Evolutionary conservation across 2,113 vertebrate genomes (phyloP), one percentile per base, ranked within the genome.

Genomic region (Sorex fumeus): DNA sequence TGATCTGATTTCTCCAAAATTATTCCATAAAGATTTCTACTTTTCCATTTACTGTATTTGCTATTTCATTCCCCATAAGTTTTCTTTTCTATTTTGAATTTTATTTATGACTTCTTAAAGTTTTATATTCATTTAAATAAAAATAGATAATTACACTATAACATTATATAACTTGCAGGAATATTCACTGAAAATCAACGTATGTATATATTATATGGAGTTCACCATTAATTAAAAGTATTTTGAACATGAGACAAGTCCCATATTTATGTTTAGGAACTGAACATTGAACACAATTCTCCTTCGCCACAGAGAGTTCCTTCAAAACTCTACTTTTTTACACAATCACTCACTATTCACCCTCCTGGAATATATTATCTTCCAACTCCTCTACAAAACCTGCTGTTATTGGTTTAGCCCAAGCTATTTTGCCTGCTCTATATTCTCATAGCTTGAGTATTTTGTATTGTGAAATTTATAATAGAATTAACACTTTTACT

Each of bases 361-460:
- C 1, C 57, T 86, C 77, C 32, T 62, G 19, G 67, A 71, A 83
- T 36, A 88, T 87, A 94, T 75, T 23, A 23, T 75, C 53, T 66
- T 21, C 57, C 28, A 60, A 15, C 57, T 60, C 57, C 57, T 60
- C 57, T 60, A 60, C 57, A 60, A 60, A 60, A 60, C 19, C 62
- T 79, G 30, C 43, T 40, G 7, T 69, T 32, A 75, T 34, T 72
- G 9, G 34, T 85, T 30, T 57, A 34, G 32, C 10, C 11, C 32
- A 91, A 76, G 74, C 5, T 34, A 60, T 80, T 84, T 89, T 10
- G 13, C 12, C 10, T 82, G 0, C 19, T 84, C 36, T 84, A 89
- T 84, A 81, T 60, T 60, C 3, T 21, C 57, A 60, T 6, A 66
- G 21, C 19, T 6, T 30, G 3, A 30, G 8, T 28, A 27, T 30